Evolutionary conservation across 2,888 invertebrate genomes (phyloP).

Genomic region (Melipona beecheii): DNA sequence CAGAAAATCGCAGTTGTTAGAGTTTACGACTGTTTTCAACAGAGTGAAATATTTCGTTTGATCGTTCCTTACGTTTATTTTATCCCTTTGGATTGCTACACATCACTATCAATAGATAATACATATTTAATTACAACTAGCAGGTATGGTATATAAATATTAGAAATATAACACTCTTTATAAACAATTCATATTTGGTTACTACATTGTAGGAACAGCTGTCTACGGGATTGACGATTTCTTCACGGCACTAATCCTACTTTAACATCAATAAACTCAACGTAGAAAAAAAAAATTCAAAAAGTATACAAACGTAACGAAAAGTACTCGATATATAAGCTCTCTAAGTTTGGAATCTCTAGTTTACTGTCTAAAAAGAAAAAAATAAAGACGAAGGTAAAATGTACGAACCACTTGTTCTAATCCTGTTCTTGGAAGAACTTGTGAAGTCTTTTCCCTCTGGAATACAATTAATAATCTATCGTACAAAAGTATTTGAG

Average conservation of each 20-base stretch:
- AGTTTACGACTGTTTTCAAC: not conserved
- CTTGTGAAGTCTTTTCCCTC: not conserved
- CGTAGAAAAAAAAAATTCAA: not conserved
- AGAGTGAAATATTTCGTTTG: not conserved
- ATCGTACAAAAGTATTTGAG: not conserved
- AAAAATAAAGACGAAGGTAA: not conserved
- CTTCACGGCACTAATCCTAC: not conserved
- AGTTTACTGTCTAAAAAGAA: too few species aligned
- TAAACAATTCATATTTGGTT: constrained; percentile 19
- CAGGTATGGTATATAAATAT: constrained; percentile 21
- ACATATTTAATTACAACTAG: constrained; percentile 16
- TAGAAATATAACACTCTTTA: constrained; percentile 4
- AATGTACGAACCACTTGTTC: not conserved
- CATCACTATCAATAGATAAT: constrained; percentile 16
- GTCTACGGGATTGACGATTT: not conserved
- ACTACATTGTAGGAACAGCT: not conserved
- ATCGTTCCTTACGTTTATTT: not conserved
- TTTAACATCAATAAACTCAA: not conserved
- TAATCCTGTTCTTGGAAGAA: constrained; percentile 6
- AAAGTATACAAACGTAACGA: not conserved
- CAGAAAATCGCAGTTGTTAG: not conserved
- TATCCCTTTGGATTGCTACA: not conserved
- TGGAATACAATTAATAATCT: not conserved
- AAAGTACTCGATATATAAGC: not conserved
- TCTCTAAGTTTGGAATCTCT: not conserved